Base-by-base conservation (phyloP, 2,113 vertebrate genomes). In the Phoxinus phoxinus region DNA sequence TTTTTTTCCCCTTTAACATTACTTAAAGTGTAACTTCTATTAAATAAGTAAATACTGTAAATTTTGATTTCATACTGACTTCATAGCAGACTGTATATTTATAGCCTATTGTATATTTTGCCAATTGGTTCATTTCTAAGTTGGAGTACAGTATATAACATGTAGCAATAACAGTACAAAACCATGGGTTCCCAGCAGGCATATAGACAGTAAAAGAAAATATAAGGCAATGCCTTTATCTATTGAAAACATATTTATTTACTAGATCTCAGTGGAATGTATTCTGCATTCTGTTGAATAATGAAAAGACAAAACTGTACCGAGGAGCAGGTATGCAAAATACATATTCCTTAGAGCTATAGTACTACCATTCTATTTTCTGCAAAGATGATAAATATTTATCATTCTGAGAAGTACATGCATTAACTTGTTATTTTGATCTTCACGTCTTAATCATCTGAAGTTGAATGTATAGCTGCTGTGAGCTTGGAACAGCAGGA, bases 251-350 rank as follows among this genome's bases (percentile, higher is more conserved):
- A 69, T 72, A 72, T n/a, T 23, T 77, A 35, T 56, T 32, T 0
- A 21, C 25, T 76, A 35, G 23, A 25, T 81, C 59, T 69, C 25
- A 32, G 44, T 51, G 44, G 46, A 56, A 71, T 53, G 6, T 37
- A 71, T 56, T 71, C 6, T 19, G 7, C 21, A 13, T 81, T 81
- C 15, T 32, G n/a, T 53, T 83, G 46, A 83, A 56, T 83, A 37
- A 56, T 67, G 44, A 41, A 35, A 72, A 56, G 32, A 53, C 46
- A 83, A 83, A 83, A n/a, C 48, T 56, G 46, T 53, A 67, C 63
- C 25, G 21, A 35, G 15, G 63, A 58, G 63, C 46, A 83, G 46
- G 48, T 37, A 37, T 37, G 30, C 44, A 69, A 53, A 69, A 83
- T 46, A 75, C 63, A 75, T 15, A 27, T 15, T 4, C 32, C 53